phyloP scores from a whole-genome alignment of 2,113 vertebrate species.

The Lethenteron reissneri region DNA sequence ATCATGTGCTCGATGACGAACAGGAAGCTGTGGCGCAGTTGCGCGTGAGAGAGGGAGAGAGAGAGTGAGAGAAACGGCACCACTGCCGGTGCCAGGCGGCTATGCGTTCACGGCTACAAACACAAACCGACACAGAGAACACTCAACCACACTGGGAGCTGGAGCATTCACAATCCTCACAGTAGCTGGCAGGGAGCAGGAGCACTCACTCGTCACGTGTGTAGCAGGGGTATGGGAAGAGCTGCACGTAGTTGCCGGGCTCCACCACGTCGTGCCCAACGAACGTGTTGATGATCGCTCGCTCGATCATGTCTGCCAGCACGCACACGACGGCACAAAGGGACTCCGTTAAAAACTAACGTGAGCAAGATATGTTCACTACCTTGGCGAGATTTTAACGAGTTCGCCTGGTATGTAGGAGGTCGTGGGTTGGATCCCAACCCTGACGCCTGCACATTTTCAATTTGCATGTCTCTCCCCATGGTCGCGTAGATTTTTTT shows the following conservation, averaged over 20 bases:
- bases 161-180: neutral
- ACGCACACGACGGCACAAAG: neutral
- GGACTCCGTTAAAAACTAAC: too few species aligned
- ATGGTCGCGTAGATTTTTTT: too few species aligned
- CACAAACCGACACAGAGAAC: too few species aligned
- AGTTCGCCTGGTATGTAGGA: too few species aligned
- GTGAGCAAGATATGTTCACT: too few species aligned
- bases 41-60: neutral
- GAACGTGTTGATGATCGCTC: conserved; percentile 70
- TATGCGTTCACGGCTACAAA: too few species aligned
- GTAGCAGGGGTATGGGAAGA: conserved; percentile 88
- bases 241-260: conserved; percentile 82
- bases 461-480: too few species aligned
- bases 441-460: too few species aligned
- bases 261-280: conserved; percentile 82
- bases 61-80: neutral
- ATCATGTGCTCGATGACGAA: conserved; percentile 98
- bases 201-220: conserved; percentile 76
- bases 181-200: neutral
- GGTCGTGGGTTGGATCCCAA: too few species aligned
- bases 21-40: conserved; percentile 38
- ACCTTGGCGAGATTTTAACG: too few species aligned
- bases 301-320: conserved; percentile 67
- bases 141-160: too few species aligned
- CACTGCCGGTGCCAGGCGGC: neutral